Conservation (phyloP, 2,888 invertebrate species). For the Altica lythri region DNA sequence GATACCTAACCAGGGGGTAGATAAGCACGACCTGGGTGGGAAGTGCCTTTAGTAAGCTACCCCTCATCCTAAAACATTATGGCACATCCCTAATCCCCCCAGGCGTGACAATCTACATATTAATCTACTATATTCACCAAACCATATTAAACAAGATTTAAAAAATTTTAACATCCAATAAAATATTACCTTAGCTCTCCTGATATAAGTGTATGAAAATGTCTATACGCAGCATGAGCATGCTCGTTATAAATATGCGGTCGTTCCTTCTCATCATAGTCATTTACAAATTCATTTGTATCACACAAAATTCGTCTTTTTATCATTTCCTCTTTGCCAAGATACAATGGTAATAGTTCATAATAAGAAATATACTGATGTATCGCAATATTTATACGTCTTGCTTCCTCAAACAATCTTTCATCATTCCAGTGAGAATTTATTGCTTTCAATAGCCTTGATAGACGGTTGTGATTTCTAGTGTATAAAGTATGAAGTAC, state of each 20-base stretch:
- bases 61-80: no score
- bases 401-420: conserved; percentile 56
- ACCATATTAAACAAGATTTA: no score
- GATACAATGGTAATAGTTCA: conserved; percentile 66
- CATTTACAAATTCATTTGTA: conserved; percentile 26
- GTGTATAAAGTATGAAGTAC: conserved; percentile 56
- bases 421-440: conserved; percentile 61
- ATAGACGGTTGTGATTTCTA: conserved; percentile 58
- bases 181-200: conserved; percentile 53
- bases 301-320: conserved; percentile 19
- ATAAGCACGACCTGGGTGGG: no score
- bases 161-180: no score
- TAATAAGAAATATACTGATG: conserved; percentile 73
- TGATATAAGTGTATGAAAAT: conserved; percentile 53
- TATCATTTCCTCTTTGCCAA: conserved; percentile 18
- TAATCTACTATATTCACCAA: no score
- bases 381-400: conserved; percentile 55
- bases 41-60: no score
- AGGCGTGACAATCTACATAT: no score
- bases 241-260: conserved; percentile 51
- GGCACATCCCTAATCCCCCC: no score
- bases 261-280: conserved; percentile 40
- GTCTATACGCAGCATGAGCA: conserved; percentile 53
- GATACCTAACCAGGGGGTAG: no score
- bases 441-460: conserved; percentile 49